Evolutionary conservation across 1,140 invertebrate genomes (phyloP), one percentile per base, ranked within the genome.

Genomic region (Geopemphigus sp.): DNA sequence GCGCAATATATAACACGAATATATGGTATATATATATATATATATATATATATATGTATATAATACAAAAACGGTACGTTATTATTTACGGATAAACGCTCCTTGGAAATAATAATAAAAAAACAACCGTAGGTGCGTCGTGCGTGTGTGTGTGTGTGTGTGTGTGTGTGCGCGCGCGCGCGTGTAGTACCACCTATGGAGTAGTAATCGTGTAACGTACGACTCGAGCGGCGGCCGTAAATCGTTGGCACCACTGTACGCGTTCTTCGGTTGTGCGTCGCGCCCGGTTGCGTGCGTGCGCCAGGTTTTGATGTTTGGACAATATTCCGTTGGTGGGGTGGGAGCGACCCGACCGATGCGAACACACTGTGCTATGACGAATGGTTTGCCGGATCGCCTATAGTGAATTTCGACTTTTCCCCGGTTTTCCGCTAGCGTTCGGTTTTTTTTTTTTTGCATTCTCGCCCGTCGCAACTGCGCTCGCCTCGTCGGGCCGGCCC

Each of bases 321-420:
- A 61, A 78, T 78, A 50, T 78, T 78, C 57, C 57, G 57, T 78
- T 61, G 74, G 74, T 63, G 57, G 74, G 74, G 74, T 78, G 74
- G 74, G 74, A 78, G 74, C 74, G 57, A 78, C 56, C 74, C 74
- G 74, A 78, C 74, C 74, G 74, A 78, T 19, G 74, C 45, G 74
- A 63, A 78, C 74, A 78, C 74, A 78, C 74, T 78, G 74, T 78
- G 32, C 74, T 78, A 78, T 78, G 74, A 78, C 74, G 74, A 78
- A 78, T 50, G 74, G 74, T 78, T 57, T 54, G 57, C 74, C 74
- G 74, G 57, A 78, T 78, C 74, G 74, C 74, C 74, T 78, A 56
- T 22, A 63, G 74, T 63, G 57, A 78, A 78, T 78, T 78, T 78
- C 74, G 74, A 78, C 74, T 78, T 78, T 78, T 78, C 74, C 74